Conservation (phyloP, 2,113 vertebrate species). For the Hypomesus transpacificus region DNA sequence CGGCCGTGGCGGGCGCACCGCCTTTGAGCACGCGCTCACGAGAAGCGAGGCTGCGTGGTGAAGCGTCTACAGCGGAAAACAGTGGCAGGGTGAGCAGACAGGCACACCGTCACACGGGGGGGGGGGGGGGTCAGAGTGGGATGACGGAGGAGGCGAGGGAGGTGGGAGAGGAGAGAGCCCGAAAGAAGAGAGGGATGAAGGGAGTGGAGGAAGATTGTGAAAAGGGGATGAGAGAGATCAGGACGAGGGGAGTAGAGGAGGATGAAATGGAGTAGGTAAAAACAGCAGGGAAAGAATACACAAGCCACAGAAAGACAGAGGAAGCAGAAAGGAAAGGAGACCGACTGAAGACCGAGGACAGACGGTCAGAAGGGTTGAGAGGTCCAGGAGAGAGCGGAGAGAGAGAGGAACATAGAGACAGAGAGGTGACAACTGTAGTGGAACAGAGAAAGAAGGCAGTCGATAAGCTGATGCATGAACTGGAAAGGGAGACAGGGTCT, state of each 20-base stretch:
- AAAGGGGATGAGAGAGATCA: constrained; percentile 22
- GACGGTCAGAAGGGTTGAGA: no score
- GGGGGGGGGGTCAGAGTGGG: constrained; percentile 51
- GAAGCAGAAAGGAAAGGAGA: no score
- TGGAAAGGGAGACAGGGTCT: no score
- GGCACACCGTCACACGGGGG: constrained; percentile 70
- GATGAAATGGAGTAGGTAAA: no score
- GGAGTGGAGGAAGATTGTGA: constrained; percentile 1
- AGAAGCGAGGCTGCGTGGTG: constrained; percentile 96
- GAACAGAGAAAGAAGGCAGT: no score
- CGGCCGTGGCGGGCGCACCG: constrained; percentile 75
- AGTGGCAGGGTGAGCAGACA: constrained; percentile 85
- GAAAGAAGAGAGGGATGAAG: background rate
- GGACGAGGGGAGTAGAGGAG: constrained; percentile 1
- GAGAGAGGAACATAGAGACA: no score
- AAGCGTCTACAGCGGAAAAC: constrained; percentile 93
- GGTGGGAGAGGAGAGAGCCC: constrained; percentile 46
- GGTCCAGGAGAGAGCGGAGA: no score
- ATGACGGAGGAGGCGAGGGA: constrained; percentile 50
- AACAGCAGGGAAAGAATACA: no score
- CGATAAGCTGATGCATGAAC: no score
- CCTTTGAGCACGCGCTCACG: constrained; percentile 93
- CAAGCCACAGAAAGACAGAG: no score
- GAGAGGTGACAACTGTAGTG: no score
- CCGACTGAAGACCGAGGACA: no score